Evolutionary conservation across 2,113 vertebrate genomes (phyloP), one percentile per base, ranked within the genome.

Genomic region (Xerus inauris): DNA sequence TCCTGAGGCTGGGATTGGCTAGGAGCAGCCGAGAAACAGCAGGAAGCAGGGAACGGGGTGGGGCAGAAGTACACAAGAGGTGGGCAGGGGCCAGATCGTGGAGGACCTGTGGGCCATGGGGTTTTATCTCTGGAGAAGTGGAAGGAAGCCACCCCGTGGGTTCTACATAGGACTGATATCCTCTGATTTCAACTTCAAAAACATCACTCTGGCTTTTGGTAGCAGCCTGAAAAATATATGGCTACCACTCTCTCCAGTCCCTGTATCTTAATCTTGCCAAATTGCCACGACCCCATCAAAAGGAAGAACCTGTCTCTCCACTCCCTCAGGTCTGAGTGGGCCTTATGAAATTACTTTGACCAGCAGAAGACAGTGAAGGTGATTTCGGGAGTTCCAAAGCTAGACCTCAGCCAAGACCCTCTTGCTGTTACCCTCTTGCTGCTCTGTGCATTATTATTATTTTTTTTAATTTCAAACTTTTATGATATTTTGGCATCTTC

Each of bases 171-270:
- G 12, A 49, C 7, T 5, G 2, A 76, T 40, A 19, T 12, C n/a
- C 42, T 82, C 67, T 77, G 77, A 57, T 65, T 47, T 32, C 62
- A 54, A 26, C 72, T 85, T 95, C 88, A 32, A 85, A 91, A 94
- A 32, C 13, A 35, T 77, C 42, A 22, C 75, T 82, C 38, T 28
- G 19, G 8, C n/a, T 71, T 57, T 64, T 93, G 54, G 13, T n/a
- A 77, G 76, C 73, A 71, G 35, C 10, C 40, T 54, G 32, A 51
- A 51, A 76, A 89, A 91, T n/a, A 42, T 35, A 49, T 2, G 49
- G 51, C 72, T 88, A 28, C 32, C 13, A 32, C 45, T 86, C 62
- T 35, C 45, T 84, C 62, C 11, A 65, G 16, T 40, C 28, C 35
- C 32, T 24, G 6, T 38, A 14, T 28, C 9, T 42, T 1, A 49